A percentile compares a stretch with the other conserved stretches of the same genome.
Conservation (phyloP, 2,888 invertebrate species). For the Litoditis marina region DNA sequence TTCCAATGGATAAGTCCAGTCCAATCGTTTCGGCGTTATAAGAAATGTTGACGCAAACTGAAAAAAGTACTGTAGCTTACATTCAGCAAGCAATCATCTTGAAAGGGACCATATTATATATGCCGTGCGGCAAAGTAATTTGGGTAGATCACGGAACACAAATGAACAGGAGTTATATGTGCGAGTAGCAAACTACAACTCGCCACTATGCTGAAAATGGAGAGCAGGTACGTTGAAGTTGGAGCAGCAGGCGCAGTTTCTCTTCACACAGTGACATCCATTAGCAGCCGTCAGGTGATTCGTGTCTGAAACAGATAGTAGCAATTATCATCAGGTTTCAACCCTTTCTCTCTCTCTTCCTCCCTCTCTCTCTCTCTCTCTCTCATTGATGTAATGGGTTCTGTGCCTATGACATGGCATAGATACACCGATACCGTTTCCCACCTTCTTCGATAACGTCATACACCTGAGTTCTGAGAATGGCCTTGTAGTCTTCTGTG, state of each 20-base stretch:
- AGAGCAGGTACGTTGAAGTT: conserved; percentile 50
- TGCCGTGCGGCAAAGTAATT: no score
- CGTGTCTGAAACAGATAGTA: not conserved
- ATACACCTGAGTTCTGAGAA: no score
- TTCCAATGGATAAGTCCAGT: conserved; percentile 60
- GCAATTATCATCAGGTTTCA: not conserved
- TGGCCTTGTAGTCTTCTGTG: not conserved
- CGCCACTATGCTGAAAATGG: conserved; percentile 47
- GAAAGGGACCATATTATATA: no score
- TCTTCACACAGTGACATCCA: conserved; percentile 54
- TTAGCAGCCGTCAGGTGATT: not conserved
- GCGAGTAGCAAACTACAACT: conserved; percentile 1
- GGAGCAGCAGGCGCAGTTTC: conserved; percentile 61
- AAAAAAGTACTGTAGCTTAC: conserved; percentile 1
- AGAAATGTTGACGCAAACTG: conserved; percentile 63
- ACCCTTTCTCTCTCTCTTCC: not conserved
- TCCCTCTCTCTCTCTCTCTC: conserved; percentile 5
- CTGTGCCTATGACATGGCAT: no score
- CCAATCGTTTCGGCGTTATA: conserved; percentile 63
- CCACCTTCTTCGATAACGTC: no score
- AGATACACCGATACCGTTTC: no score
- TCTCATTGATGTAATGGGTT: no score
- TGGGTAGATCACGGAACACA: not conserved
- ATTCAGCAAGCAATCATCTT: no score
- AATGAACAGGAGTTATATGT: not conserved